Base-by-base conservation (phyloP, 2,888 invertebrate species). In the Drosophila histrio region DNA sequence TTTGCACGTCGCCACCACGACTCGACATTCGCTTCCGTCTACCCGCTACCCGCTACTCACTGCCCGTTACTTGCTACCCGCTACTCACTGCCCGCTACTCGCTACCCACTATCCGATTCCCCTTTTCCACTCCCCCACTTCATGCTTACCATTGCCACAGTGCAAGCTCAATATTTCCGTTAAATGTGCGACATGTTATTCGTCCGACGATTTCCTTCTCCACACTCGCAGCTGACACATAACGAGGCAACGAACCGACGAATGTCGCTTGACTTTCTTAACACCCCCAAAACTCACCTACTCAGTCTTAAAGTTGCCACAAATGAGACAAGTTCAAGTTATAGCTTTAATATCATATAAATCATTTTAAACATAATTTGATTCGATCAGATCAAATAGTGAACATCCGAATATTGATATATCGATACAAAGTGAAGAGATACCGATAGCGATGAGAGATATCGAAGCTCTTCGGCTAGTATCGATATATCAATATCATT, bases 101-200 rank as follows among this genome's bases (percentile, higher is more conserved):
- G n/a, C 13, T 11, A 32, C 32, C 32, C 30, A 5, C 30, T n/a
- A 32, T 4, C 32, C 5, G 6, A n/a, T 5, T 32, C n/a, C 32
- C 32, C 13, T 32, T n/a, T n/a, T 11, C 32, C 32, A 32, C 32
- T 13, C 32, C n/a, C 32, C n/a, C 4, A 56, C 52, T 52, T 73
- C 60, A 56, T 61, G 61, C 21, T 59, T 44, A 7, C 56, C 76
- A 69, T 75, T 77, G 58, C 53, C 54, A 60, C 60, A 30, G 30
- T 58, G 62, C 30, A 63, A 73, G 77, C 68, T 79, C 87, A 79
- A 87, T 87, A 81, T 87, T 86, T 81, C 87, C 80, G 84, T 66
- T 80, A 60, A 74, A 67, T 64, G 65, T 60, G 64, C 80, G 84
- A 81, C 80, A 79, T 71, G 81, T 79, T 70, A 73, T 77, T 70